A percentile compares a stretch with the other conserved stretches of the same genome.
Evolutionary conservation across 2,888 invertebrate species (phyloP).

Genomic region (Desoria tigrina): DNA sequence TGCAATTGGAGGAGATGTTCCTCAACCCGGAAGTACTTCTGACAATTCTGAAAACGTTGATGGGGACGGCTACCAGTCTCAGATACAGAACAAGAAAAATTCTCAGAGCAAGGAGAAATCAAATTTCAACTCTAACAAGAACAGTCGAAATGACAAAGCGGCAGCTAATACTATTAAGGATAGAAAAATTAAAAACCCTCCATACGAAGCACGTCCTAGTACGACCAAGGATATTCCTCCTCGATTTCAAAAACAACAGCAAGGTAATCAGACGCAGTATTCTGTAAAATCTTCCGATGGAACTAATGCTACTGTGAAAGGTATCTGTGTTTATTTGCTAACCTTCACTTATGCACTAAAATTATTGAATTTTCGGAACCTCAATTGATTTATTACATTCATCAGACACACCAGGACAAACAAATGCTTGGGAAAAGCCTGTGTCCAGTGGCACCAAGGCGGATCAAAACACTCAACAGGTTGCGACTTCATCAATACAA

Average conservation of each 20-base stretch:
- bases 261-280: too few species aligned
- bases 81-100: constrained; percentile 12
- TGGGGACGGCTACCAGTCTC: constrained; percentile 25
- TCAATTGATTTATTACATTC: too few species aligned
- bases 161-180: constrained; percentile 32
- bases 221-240: constrained; percentile 25
- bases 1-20: constrained; percentile 10
- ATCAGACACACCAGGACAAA: too few species aligned
- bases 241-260: constrained; percentile 8
- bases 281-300: too few species aligned
- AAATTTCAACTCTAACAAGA: background rate
- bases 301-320: too few species aligned
- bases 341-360: too few species aligned
- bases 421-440: constrained; percentile 14
- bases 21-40: constrained; percentile 16
- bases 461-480: background rate
- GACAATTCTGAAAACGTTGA: constrained; percentile 30
- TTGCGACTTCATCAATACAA: background rate
- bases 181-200: constrained; percentile 46
- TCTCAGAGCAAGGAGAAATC: constrained; percentile 20
- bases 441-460: constrained; percentile 8
- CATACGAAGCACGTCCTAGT: constrained; percentile 48
- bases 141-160: background rate
- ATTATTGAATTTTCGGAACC: too few species aligned
- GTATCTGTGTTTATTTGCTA: too few species aligned